phyloP scores from a whole-genome alignment of 2,113 vertebrate species.

The Marmota monax region DNA sequence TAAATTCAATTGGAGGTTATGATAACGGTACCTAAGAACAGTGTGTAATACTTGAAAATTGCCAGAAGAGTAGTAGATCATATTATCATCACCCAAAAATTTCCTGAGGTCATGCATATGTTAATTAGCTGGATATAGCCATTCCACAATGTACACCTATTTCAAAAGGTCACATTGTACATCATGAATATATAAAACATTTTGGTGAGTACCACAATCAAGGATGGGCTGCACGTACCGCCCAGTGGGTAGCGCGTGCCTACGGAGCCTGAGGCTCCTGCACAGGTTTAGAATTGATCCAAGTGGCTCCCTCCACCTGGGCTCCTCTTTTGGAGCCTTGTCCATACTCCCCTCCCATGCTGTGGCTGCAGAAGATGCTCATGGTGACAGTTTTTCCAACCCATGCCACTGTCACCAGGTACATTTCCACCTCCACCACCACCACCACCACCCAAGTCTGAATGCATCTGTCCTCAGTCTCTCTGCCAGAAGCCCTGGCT shows the following conservation, averaged over 20 bases:
- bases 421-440: too few relatives aligned
- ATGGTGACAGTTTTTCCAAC: too few relatives aligned
- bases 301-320: background rate
- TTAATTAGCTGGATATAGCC: background rate
- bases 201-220: background rate
- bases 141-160: too few relatives aligned
- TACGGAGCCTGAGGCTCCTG: background rate
- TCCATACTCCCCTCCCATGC: too few relatives aligned
- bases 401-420: background rate
- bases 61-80: background rate
- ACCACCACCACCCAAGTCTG: too few relatives aligned
- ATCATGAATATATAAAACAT: background rate
- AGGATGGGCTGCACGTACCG: rapidly evolving
- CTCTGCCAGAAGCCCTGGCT: background rate
- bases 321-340: too few relatives aligned
- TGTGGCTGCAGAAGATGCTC: too few relatives aligned
- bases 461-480: background rate
- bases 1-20: too few relatives aligned
- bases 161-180: background rate
- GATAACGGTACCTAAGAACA: too few relatives aligned
- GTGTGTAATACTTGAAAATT: too few relatives aligned
- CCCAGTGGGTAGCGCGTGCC: background rate
- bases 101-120: background rate
- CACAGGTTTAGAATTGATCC: background rate
- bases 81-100: background rate